These are phyloP conservation scores for Littorina saxatilis DNA, from an alignment of 1,140 invertebrate genomes.

Conservation along the genomic window DNA sequence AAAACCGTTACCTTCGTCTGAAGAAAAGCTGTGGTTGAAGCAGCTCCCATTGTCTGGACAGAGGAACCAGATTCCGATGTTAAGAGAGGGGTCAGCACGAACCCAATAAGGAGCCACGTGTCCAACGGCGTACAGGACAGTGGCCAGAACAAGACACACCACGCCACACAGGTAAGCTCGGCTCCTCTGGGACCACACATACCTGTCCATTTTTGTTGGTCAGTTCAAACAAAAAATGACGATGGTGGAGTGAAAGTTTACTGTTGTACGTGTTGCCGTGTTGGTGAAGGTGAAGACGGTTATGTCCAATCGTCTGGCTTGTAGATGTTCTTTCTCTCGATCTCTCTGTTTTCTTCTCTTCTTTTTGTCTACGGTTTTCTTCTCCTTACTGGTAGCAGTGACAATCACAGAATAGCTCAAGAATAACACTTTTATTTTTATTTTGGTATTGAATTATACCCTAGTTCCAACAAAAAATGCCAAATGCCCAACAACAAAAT, in stretches of 20 bases:
- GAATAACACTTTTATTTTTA: no score
- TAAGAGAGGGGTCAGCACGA: background rate
- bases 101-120: background rate
- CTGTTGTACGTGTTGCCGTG: background rate
- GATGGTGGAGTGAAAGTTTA: background rate
- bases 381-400: no score
- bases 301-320: background rate
- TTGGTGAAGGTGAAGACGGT: background rate
- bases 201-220: background rate
- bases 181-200: background rate
- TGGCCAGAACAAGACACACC: constrained; percentile 12
- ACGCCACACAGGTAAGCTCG: background rate
- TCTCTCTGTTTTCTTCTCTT: background rate
- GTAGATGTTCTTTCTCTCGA: background rate
- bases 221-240: no score
- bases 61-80: background rate
- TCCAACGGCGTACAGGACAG: background rate
- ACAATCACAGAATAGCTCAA: no score
- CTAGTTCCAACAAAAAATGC: no score
- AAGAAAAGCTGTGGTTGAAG: background rate
- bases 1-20: background rate
- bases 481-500: no score
- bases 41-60: background rate
- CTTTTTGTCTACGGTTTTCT: no score
- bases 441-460: no score